Conservation (phyloP, 1,140 invertebrate genomes). For the Caerostris darwini region DNA sequence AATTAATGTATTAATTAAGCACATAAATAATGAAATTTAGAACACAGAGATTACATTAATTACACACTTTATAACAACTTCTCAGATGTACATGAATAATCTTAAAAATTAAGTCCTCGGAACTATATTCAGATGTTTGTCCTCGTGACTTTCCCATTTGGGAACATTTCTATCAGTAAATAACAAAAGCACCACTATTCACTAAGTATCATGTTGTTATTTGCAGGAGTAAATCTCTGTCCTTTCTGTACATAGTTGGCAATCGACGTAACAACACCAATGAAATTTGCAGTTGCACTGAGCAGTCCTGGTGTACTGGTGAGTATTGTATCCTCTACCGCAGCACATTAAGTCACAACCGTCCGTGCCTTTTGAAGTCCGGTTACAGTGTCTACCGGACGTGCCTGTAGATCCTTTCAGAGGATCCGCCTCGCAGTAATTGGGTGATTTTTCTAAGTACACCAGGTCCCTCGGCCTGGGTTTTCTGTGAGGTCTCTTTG, state of each 20-base stretch:
- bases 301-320: conserved; percentile 79
- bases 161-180: too few species aligned
- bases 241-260: conserved; percentile 85
- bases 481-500: conserved; percentile 79
- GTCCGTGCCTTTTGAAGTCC: conserved; percentile 85
- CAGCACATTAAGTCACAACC: conserved; percentile 86
- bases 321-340: conserved; percentile 82
- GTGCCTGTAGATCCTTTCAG: conserved; percentile 83
- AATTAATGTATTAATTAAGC: too few species aligned
- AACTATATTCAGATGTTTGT: too few species aligned
- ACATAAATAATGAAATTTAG: too few species aligned
- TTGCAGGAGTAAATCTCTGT: conserved; percentile 85
- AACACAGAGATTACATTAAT: too few species aligned
- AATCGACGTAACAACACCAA: conserved; percentile 86
- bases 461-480: conserved; percentile 92
- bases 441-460: conserved; percentile 93
- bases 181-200: not conserved
- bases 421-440: conserved; percentile 91
- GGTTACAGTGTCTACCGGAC: conserved; percentile 85
- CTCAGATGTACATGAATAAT: not conserved
- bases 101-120: not conserved
- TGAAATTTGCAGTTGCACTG: conserved; percentile 86
- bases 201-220: conserved; percentile 79
- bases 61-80: too few species aligned
- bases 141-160: not conserved